Conservation (phyloP, 2,888 invertebrate genomes). For the Timema cristinae region DNA sequence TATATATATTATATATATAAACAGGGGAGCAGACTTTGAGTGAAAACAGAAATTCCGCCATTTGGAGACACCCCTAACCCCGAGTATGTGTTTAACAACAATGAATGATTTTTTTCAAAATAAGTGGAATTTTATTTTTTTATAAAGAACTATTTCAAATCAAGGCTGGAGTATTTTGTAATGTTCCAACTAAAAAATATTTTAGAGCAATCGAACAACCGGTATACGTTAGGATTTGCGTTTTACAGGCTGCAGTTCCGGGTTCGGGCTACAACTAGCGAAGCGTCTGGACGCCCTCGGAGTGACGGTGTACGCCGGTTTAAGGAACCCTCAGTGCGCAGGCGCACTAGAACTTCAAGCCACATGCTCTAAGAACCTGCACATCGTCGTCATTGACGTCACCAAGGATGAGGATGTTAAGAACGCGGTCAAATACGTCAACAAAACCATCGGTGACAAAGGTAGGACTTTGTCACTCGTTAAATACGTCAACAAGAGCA, state of each 20-base stretch:
- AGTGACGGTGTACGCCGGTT: conserved; percentile 4
- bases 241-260: background rate
- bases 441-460: background rate
- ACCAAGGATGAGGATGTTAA: background rate
- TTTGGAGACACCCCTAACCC: too few relatives aligned
- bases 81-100: too few relatives aligned
- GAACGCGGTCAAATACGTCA: conserved; percentile 1
- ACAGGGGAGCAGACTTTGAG: too few relatives aligned
- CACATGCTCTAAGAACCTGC: background rate
- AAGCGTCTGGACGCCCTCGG: conserved; percentile 6
- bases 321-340: conserved; percentile 4
- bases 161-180: too few relatives aligned
- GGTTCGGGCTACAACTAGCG: background rate
- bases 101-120: too few relatives aligned
- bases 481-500: background rate
- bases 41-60: too few relatives aligned
- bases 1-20: too few relatives aligned
- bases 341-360: background rate
- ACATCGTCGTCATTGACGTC: background rate
- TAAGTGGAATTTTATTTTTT: too few relatives aligned
- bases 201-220: too few relatives aligned
- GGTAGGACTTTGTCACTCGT: background rate
- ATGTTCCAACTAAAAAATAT: too few relatives aligned
- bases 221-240: too few relatives aligned
- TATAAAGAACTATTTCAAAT: too few relatives aligned